These are phyloP conservation scores for Parus major DNA, from an alignment of 2,113 vertebrate genomes.

Conservation along the genomic window DNA sequence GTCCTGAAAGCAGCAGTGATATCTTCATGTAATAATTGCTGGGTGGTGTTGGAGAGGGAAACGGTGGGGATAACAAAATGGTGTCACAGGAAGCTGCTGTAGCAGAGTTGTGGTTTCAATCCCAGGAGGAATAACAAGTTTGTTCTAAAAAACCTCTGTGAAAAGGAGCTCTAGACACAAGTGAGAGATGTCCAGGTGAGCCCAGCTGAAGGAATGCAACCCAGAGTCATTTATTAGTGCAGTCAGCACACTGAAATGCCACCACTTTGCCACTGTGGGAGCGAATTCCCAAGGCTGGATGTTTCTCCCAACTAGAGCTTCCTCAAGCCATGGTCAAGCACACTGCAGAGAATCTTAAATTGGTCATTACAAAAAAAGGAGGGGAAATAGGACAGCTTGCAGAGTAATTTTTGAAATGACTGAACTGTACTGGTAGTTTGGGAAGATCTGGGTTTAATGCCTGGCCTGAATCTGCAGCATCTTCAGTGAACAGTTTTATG, in stretches of 20 bases:
- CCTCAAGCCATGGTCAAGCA: background rate
- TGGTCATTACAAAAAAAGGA: rapidly evolving
- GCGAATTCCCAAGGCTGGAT: background rate
- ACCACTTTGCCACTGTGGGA: background rate
- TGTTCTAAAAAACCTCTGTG: background rate
- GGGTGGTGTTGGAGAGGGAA: background rate
- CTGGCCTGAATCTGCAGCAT: background rate
- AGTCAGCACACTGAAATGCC: background rate
- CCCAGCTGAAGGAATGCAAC: background rate
- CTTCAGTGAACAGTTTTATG: background rate
- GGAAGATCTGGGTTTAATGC: background rate
- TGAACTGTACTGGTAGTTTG: background rate
- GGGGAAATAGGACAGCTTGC: background rate
- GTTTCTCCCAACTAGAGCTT: background rate
- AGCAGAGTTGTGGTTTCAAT: background rate
- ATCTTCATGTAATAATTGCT: slow-evolving; percentile 12
- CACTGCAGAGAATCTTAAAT: background rate
- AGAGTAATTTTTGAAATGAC: background rate
- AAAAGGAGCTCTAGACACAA: background rate
- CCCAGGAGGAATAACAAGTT: background rate
- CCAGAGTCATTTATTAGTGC: background rate
- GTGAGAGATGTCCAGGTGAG: background rate
- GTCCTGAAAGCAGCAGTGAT: slow-evolving; percentile 45
- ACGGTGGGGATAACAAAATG: background rate
- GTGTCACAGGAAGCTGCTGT: background rate